Base-by-base conservation (phyloP, 2,113 vertebrate genomes). In the Irena cyanogastra region DNA sequence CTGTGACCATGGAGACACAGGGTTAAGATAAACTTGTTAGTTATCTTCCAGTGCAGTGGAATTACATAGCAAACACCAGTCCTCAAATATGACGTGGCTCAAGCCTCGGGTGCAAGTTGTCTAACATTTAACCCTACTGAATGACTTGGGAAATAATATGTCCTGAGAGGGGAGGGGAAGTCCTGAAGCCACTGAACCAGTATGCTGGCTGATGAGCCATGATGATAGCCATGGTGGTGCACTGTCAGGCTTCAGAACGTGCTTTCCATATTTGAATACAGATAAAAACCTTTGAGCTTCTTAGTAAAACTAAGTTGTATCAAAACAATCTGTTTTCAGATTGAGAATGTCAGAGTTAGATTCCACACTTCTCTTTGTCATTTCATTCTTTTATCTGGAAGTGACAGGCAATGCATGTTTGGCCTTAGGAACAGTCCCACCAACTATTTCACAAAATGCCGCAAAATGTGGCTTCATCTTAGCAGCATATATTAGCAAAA, bases 1-100 rank as follows among this genome's bases (percentile, higher is more conserved):
- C 33, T 88, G 68, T 96, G 95, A 94, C 95, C 90, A 7, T 78
- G 64, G 82, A 82, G 64, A 45, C 60, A 41, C 70, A 78, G 88
- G 90, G 95, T 96, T 96, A 96, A 93, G 93, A 93, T 97, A 94
- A 96, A 97, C 90, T 95, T 94, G 68, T 54, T 64, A 90, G 80
- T 92, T 97, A 95, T 95, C 95, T 95, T 86, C 87, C 64, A 92
- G 66, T 52, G 94, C 78, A 91, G 74, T 45, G 86, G 78, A 85
- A 61, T 84, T 90, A 39, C 93, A 85, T 2, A 66, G 66, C 89
- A 95, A 97, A 96, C 87, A 90, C 6, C 53, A 79, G 44, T 78
- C 64, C 83, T 83, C 95, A 96, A 90, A 93, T 93, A 95, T 79
- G 90, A 69, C 19, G 0, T 65, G 79, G 75, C 27, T 94, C 76